Conservation (phyloP, 2,888 invertebrate species). For the Entomobrya multifasciata region DNA sequence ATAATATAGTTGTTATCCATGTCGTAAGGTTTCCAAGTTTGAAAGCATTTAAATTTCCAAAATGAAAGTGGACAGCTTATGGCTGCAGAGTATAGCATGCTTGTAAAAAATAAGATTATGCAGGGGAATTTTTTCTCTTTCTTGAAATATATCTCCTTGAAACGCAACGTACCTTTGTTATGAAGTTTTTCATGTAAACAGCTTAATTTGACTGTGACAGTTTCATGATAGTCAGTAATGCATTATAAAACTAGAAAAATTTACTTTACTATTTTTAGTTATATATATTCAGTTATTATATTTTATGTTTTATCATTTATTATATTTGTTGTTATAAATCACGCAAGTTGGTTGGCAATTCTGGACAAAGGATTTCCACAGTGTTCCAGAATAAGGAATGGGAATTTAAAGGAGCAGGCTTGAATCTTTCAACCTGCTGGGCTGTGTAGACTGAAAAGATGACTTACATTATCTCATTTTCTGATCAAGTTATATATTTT, state of each 20-base stretch:
- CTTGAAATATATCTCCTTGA: slow-evolving; percentile 40
- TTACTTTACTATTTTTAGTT: slow-evolving; percentile 22
- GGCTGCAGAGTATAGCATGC: no score
- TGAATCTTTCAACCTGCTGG: slow-evolving; percentile 63
- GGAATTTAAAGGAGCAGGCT: slow-evolving; percentile 67
- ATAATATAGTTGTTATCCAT: no score
- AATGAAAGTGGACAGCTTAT: no score
- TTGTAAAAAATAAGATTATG: no score
- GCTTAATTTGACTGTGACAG: slow-evolving; percentile 75
- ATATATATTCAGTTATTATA: no score
- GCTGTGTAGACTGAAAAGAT: slow-evolving; percentile 73
- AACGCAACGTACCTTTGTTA: slow-evolving; percentile 68
- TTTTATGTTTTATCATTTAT: slow-evolving; percentile 37
- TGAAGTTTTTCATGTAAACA: slow-evolving; percentile 59
- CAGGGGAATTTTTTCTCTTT: neutral
- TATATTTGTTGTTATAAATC: slow-evolving; percentile 40
- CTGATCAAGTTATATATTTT: slow-evolving; percentile 74
- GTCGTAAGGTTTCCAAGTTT: no score
- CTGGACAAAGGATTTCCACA: slow-evolving; percentile 56
- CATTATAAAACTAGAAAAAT: slow-evolving; percentile 50
- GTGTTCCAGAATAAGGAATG: slow-evolving; percentile 61
- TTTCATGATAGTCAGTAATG: slow-evolving; percentile 74
- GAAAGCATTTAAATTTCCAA: neutral
- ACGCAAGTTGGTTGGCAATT: slow-evolving; percentile 58
- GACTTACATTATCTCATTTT: slow-evolving; percentile 75